Evolutionary conservation across 2,888 invertebrate species (phyloP), one percentile per base, ranked within the genome.

Genomic region (Helleia helle): DNA sequence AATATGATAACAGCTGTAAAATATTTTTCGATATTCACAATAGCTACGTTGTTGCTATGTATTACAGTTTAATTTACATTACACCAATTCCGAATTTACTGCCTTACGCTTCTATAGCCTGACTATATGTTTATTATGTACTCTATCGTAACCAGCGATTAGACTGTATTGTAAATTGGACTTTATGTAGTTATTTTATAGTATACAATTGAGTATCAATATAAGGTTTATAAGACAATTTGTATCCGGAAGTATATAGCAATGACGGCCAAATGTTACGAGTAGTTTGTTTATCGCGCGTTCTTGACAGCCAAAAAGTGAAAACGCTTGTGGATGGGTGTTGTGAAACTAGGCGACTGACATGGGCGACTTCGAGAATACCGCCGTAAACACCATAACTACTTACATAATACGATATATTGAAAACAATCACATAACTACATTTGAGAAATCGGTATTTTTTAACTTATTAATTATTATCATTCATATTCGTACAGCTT

Each of bases 291-390:
- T 83, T 83, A 80, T 81, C 81, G 65, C 62, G 77, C 81, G 83
- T 77, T 81, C 84, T 83, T 84, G 83, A 83, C 84, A 83, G 81
- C 80, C 79, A 84, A 84, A 83, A 84, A 84, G 84, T 84, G 84
- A 84, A 84, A 83, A 83, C 83, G 77, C 69, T 67, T 68, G 65
- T 66, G 66, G 71, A 69, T 74, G 75, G 55, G 62, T 62, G 71
- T 83, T 83, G 80, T 72, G 83, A 80, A 81, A 83, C 72, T 70
- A 64, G 67, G 69, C 69, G 68, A 55, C 59, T 62, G 56, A 59
- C 68, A 67, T 61, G 58, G 58, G 56, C 50, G 44, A 47, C 52
- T 51, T 38, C 49, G 51, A 47, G 50, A 48, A 47, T 51, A 67
- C 60, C 60, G 63, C 59, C 61, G 66, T 62, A 62, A 60, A 54